phyloP scores from a whole-genome alignment of 2,113 vertebrate genomes.

The Turnix velox region DNA sequence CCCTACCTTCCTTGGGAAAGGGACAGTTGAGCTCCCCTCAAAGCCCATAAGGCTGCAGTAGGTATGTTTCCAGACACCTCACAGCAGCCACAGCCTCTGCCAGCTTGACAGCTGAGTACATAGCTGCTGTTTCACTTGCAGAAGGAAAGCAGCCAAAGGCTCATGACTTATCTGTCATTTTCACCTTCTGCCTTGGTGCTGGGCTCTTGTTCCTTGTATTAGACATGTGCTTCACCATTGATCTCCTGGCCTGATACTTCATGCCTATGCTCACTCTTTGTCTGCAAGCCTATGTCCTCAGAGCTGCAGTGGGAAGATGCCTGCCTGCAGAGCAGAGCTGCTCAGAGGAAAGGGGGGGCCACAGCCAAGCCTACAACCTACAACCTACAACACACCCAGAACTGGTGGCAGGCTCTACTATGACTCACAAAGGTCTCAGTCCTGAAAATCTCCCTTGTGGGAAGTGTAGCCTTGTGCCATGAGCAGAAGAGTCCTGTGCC shows the following conservation, averaged over 20 bases:
- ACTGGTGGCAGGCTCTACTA: not conserved
- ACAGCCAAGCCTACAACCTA: not conserved
- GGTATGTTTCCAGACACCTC: not conserved
- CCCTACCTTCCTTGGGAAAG: not conserved
- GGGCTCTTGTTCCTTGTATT: not conserved
- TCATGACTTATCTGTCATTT: not conserved
- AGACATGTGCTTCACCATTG: rapidly evolving
- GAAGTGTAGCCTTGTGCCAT: not conserved
- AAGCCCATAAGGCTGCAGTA: not conserved
- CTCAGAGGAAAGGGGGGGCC: not conserved
- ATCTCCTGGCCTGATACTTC: not conserved
- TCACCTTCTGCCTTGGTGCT: not conserved
- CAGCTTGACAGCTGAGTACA: rapidly evolving
- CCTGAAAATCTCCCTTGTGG: not conserved
- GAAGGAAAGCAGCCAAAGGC: not conserved
- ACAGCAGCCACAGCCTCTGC: not conserved
- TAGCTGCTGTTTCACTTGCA: not conserved
- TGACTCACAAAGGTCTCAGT: not conserved
- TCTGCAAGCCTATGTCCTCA: not conserved
- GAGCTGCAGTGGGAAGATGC: not conserved
- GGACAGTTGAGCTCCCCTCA: not conserved
- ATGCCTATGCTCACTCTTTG: rapidly evolving
- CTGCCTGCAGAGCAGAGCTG: not conserved
- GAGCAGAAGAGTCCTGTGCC: not conserved
- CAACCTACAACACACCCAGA: not conserved